These are phyloP conservation scores for Gymnocephalus cernua DNA, from an alignment of 2,113 vertebrate genomes.

Conservation along the genomic window DNA sequence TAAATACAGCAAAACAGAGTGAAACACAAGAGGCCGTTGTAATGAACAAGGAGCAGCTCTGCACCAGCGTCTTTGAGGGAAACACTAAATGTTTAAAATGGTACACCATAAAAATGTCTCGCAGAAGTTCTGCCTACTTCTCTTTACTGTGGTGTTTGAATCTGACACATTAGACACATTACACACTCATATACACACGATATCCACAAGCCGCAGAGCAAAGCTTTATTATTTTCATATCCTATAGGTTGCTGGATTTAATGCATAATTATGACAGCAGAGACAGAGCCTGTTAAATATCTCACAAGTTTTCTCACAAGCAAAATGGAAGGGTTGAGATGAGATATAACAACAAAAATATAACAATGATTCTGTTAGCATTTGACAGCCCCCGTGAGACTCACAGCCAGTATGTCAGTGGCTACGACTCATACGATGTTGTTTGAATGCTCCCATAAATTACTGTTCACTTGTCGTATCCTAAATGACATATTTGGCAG, in stretches of 20 bases:
- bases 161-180: conserved; percentile 29
- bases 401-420: background rate
- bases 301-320: background rate
- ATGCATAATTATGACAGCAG: background rate
- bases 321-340: background rate
- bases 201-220: conserved; percentile 2
- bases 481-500: background rate
- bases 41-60: conserved; percentile 48
- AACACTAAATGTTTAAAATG: conserved; percentile 44
- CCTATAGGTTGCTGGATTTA: conserved; percentile 24
- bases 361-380: background rate
- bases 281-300: background rate
- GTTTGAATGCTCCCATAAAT: background rate
- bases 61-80: conserved; percentile 39
- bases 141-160: conserved; percentile 9
- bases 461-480: background rate
- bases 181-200: conserved; percentile 29
- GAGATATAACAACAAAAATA: background rate
- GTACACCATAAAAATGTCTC: conserved; percentile 30
- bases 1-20: conserved; percentile 54
- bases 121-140: conserved; percentile 19
- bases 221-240: conserved; percentile 10
- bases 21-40: conserved; percentile 46
- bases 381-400: background rate
- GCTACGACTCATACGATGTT: background rate